phyloP scores from a whole-genome alignment of 2,113 vertebrate genomes.

The Protobothrops flavoviridis region DNA sequence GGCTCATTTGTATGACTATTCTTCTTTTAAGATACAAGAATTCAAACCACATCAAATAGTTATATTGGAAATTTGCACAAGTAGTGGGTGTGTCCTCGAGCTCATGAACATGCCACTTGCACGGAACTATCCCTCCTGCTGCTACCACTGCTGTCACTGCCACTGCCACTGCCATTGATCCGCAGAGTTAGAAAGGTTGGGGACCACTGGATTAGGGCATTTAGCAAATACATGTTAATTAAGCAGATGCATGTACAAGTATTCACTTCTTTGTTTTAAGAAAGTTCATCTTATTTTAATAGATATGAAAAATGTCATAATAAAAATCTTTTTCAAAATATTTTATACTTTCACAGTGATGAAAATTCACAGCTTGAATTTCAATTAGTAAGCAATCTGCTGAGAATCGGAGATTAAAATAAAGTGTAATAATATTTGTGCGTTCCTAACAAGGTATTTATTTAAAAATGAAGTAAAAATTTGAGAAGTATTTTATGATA shows the following conservation, averaged over 20 bases:
- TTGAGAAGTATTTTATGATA: not conserved
- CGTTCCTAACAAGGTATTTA: not conserved
- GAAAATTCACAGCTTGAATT: slow-evolving; percentile 17
- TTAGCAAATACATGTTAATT: not conserved
- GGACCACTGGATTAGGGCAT: not conserved
- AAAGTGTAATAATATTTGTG: not conserved
- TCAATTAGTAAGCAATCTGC: not conserved
- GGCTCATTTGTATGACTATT: not conserved
- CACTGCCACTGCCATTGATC: not conserved
- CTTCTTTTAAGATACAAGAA: not conserved
- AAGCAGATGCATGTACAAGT: not conserved
- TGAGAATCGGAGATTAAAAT: not conserved
- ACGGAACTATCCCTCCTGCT: not conserved
- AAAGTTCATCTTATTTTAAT: not conserved
- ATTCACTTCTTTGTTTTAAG: not conserved
- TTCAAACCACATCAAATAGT: not conserved
- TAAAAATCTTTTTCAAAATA: slow-evolving; percentile 18
- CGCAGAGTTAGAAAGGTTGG: not conserved
- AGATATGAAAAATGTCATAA: not conserved
- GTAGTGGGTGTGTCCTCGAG: accelerated
- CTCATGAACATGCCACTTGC: not conserved
- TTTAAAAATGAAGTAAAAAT: not conserved
- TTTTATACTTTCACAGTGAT: slow-evolving; percentile 35
- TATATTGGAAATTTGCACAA: not conserved
- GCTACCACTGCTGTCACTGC: not conserved